Base-by-base conservation (phyloP, 92 coral and sea anemone genomes). In the Bergia puertoricense region DNA sequence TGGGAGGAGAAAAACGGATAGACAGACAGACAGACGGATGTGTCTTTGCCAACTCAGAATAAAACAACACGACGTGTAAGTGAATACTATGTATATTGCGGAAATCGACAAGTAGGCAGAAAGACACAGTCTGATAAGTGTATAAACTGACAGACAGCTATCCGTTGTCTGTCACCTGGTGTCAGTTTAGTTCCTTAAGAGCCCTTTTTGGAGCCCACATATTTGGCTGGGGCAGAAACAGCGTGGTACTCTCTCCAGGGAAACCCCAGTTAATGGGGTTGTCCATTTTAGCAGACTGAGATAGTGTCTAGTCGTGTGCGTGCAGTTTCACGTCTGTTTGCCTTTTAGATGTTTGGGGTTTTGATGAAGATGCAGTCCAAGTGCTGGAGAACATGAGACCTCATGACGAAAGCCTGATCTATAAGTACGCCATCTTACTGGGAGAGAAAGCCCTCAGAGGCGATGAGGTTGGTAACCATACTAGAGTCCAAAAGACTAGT, bases 311-410 rank as follows among this genome's bases (percentile, higher is more conserved):
- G 4, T 30, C 42, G 30, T 30, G 50, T 14, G 0, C 3, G 7
- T 0, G 44, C 43, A 30, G 81, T 18, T 65, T 84, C 4, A 36
- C 5, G 9, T 74, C 14, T 66, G 78, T 6, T 75, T 72, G 2
- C 89, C 44, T 81, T 77, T 48, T 23, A 97, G 99, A 97, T 89
- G 93, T 97, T 62, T 97, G 99, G 99, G 99, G 99, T 75, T 97
- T 97, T 91, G 99, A 97, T 39, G 94, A 95, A 67, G 94, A 95
- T 79, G 99, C 99, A 38, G 99, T 97, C 13, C 91, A 95, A 10
- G 98, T 95, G 0, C 88, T 97, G 66, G 95, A 92, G 78, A 95
- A 94, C 78, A 97, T 97, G 99, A 92, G 94, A 69, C 99, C 99
- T 0, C 92, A 95, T 16, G 98, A 97, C 80, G 98, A 97, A 82